These are phyloP conservation scores for Atta cephalotes DNA, from an alignment of 1,140 invertebrate genomes.

Conservation along the genomic window DNA sequence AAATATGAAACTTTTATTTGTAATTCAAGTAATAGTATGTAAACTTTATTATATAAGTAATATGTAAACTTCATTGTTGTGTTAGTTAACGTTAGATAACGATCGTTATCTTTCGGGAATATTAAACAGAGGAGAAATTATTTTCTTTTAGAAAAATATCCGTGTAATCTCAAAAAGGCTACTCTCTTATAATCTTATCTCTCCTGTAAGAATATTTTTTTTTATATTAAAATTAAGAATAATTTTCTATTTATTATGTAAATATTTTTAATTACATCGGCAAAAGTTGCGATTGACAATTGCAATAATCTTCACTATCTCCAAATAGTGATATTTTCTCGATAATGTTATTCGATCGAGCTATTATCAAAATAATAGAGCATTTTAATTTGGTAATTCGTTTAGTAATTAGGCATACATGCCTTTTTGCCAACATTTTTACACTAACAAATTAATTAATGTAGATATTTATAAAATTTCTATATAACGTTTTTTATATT, in stretches of 20 bases:
- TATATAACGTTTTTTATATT: neutral
- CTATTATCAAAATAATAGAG: conserved; percentile 70
- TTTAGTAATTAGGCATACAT: conserved; percentile 75
- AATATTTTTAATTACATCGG: conserved; percentile 60
- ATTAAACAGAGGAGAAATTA: neutral
- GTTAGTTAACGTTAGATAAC: too few relatives aligned
- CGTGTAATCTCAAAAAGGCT: neutral
- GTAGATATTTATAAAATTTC: neutral
- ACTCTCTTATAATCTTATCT: neutral
- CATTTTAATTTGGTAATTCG: conserved; percentile 63
- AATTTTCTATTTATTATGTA: neutral
- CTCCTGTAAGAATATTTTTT: neutral
- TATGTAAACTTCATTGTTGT: neutral
- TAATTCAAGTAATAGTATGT: too few relatives aligned
- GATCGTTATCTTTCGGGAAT: neutral
- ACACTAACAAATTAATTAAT: conserved; percentile 58
- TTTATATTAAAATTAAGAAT: neutral
- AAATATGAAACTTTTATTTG: neutral
- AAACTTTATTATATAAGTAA: too few relatives aligned
- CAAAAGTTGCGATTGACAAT: conserved; percentile 63
- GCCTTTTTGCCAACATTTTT: conserved; percentile 65
- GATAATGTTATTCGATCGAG: conserved; percentile 60
- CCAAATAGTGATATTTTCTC: conserved; percentile 59
- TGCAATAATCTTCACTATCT: conserved; percentile 65
- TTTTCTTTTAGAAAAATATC: neutral